A percentile compares a stretch with the other conserved stretches of the same genome.
phyloP scores from a whole-genome alignment of 2,888 invertebrate species.

The Trichogramma evanescens region DNA sequence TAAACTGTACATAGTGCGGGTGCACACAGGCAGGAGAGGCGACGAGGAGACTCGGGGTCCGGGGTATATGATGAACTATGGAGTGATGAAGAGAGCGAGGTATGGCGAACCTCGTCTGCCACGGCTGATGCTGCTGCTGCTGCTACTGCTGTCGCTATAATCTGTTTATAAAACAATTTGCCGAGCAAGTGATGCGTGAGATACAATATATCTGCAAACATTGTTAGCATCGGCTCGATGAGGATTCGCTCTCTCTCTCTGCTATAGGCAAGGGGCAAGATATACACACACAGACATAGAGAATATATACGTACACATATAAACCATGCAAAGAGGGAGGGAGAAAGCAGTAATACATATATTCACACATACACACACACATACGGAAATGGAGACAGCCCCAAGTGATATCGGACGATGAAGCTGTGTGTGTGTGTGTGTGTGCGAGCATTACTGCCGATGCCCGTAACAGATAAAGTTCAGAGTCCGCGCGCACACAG shows the following conservation, averaged over 20 bases:
- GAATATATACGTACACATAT: no score
- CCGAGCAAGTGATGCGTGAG: conserved; percentile 64
- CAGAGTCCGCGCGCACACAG: background rate
- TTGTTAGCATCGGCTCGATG: conserved; percentile 48
- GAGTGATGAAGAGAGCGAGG: no score
- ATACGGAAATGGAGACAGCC: conserved; percentile 3
- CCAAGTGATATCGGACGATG: background rate
- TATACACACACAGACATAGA: no score
- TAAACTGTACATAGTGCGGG: no score
- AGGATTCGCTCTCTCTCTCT: conserved; percentile 37
- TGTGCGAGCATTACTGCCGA: background rate
- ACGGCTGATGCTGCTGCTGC: conserved; percentile 1
- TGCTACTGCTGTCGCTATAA: conserved; percentile 56
- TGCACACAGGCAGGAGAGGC: no score
- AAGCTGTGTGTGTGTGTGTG: background rate
- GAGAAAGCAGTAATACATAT: background rate
- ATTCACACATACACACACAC: background rate
- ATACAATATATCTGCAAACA: conserved; percentile 49
- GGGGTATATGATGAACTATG: no score
- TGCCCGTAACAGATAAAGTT: no score
- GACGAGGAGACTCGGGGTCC: no score
- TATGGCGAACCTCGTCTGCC: no score
- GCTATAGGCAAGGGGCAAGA: no score
- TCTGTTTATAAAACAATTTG: conserved; percentile 78
- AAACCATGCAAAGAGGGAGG: conserved; percentile 5